Evolutionary conservation across 2,797 vertebrate genomes (phyloP).

Genomic region (Nannoperca obscura): DNA sequence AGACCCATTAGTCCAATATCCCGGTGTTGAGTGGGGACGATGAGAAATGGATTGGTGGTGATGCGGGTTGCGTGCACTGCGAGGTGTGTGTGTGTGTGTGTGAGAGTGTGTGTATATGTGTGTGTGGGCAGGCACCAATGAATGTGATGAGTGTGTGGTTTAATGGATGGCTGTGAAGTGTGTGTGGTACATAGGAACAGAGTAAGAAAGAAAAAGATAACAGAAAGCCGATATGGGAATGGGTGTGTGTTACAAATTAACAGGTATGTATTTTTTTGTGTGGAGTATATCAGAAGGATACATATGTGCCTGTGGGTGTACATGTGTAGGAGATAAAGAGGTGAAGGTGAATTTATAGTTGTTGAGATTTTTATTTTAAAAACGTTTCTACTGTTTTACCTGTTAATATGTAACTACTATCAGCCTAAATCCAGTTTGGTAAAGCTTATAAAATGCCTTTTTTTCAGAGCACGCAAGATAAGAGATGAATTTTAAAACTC

Average conservation of each 20-base stretch:
- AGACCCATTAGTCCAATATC: conserved; percentile 72
- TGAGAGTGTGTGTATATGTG: conserved; percentile 31
- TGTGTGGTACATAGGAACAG: conserved; percentile 32
- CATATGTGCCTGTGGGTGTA: not conserved
- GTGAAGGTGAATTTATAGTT: not conserved
- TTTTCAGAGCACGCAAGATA: not conserved
- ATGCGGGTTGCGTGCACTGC: conserved; percentile 54
- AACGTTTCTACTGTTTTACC: not conserved
- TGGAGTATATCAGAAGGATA: not conserved
- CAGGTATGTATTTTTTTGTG: conserved; percentile 1
- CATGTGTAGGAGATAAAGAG: not conserved
- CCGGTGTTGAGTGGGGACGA: conserved; percentile 66
- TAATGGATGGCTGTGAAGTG: conserved; percentile 68
- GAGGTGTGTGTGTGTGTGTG: conserved; percentile 45
- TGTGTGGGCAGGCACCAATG: conserved; percentile 50
- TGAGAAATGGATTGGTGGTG: conserved; percentile 64
- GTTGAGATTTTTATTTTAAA: conserved; percentile 3
- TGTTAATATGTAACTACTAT: not conserved
- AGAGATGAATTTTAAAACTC: not conserved
- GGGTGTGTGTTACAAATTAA: conserved; percentile 3
- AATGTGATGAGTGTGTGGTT: conserved; percentile 61
- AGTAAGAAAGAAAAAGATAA: conserved; percentile 48
- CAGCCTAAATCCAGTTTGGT: not conserved
- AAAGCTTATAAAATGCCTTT: not conserved
- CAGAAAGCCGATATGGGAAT: conserved; percentile 11